phyloP scores from a whole-genome alignment of 2,888 invertebrate species.

The Lithophane ornitopus region DNA sequence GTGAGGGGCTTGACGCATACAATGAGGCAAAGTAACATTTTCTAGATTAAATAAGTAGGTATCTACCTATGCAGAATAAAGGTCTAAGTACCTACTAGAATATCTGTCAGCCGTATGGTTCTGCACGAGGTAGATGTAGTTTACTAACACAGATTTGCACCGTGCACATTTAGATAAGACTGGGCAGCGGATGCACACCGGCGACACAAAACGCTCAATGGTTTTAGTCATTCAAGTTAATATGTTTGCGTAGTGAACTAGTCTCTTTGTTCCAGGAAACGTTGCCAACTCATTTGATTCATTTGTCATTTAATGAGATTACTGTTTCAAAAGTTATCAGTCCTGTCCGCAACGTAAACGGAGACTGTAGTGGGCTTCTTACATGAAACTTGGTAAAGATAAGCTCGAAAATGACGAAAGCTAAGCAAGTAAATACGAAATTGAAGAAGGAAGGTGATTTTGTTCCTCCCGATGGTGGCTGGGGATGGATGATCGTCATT shows the following conservation, averaged over 20 bases:
- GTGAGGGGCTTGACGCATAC: constrained; percentile 23
- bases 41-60: constrained; percentile 23
- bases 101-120: constrained; percentile 16
- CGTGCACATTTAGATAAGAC: constrained; percentile 54
- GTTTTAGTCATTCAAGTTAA: constrained; percentile 55
- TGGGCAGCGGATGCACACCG: constrained; percentile 34
- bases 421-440: constrained; percentile 76
- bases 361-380: constrained; percentile 58
- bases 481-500: constrained; percentile 94
- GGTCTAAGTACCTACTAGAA: not conserved
- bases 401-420: constrained; percentile 75
- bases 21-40: constrained; percentile 3
- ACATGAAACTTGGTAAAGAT: constrained; percentile 29
- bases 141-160: constrained; percentile 56
- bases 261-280: constrained; percentile 65
- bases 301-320: constrained; percentile 50
- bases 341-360: constrained; percentile 67
- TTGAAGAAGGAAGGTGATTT: constrained; percentile 90
- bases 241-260: constrained; percentile 61
- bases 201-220: constrained; percentile 43
- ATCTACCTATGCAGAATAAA: not conserved
- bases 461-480: constrained; percentile 94
- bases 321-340: constrained; percentile 72
- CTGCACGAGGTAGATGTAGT: constrained; percentile 34
- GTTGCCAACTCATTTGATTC: constrained; percentile 52